These are phyloP conservation scores for Apamea sordens DNA, from an alignment of 2,888 invertebrate genomes.

Conservation along the genomic window DNA sequence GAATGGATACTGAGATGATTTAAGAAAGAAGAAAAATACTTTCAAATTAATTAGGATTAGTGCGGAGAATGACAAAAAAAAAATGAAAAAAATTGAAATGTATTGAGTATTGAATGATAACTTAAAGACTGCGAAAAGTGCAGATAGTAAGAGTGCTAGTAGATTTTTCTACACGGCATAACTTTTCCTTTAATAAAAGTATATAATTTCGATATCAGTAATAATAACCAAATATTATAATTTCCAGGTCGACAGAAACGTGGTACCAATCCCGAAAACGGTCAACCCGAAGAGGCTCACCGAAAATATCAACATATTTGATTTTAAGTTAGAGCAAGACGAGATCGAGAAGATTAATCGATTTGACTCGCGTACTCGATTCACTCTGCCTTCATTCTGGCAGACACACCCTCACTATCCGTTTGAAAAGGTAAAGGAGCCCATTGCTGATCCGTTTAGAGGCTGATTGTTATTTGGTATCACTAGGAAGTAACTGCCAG, in stretches of 20 bases:
- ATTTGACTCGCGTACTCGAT: constrained; percentile 73
- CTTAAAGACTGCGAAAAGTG: no score
- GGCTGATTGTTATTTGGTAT: neutral
- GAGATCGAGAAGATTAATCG: constrained; percentile 77
- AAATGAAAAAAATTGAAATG: no score
- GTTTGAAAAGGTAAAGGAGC: constrained; percentile 79
- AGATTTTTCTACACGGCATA: no score
- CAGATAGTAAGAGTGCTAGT: no score
- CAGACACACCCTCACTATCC: constrained; percentile 84
- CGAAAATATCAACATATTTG: constrained; percentile 84
- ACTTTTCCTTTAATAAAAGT: no score
- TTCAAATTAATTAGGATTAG: no score
- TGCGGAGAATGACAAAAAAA: no score
- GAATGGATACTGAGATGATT: no score
- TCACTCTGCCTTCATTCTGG: constrained; percentile 84
- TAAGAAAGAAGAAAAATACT: no score
- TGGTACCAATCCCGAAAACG: constrained; percentile 83
- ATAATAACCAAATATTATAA: neutral
- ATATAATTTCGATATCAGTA: no score
- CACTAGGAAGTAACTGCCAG: neutral
- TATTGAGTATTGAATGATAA: no score
- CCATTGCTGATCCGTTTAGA: constrained; percentile 77
- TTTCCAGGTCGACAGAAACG: constrained; percentile 82
- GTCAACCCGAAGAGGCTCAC: constrained; percentile 73
- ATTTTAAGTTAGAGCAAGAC: constrained; percentile 77